Conservation (phyloP, 2,797 vertebrate species). For the Cuculus canorus region DNA sequence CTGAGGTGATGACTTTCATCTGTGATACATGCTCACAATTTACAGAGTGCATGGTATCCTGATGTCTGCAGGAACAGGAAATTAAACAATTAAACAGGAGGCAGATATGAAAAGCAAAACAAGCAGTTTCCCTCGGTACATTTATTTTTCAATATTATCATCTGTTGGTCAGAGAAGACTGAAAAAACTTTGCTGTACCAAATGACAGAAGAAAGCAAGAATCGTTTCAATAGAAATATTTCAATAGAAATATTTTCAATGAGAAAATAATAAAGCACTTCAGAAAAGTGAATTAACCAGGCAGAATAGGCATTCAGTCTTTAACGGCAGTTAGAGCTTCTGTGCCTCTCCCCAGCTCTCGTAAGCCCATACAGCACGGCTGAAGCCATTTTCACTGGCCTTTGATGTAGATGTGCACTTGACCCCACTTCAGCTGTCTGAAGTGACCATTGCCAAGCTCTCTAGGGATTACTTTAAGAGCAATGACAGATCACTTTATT, state of each 20-base stretch:
- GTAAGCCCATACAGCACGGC: accelerated
- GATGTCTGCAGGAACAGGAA: constrained; percentile 19
- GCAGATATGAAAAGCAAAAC: not conserved
- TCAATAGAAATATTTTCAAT: not conserved
- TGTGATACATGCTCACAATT: constrained; percentile 10
- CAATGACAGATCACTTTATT: constrained; percentile 51
- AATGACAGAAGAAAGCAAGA: not conserved
- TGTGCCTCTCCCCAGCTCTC: not conserved
- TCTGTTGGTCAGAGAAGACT: not conserved
- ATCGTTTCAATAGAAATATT: not conserved
- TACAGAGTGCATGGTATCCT: not conserved
- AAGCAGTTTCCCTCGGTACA: not conserved
- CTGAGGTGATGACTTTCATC: constrained; percentile 21
- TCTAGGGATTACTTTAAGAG: constrained; percentile 21
- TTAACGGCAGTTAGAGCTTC: not conserved
- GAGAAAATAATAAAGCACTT: not conserved
- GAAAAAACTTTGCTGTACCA: not conserved
- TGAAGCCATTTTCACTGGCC: not conserved
- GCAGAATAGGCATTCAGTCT: not conserved
- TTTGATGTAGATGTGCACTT: not conserved
- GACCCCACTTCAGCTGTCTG: not conserved
- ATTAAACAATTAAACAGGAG: constrained; percentile 32
- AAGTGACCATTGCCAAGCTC: not conserved
- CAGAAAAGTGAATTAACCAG: not conserved
- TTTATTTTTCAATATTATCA: not conserved